Evolutionary conservation across 1,140 invertebrate genomes (phyloP).

Genomic region (Bombus impatiens): DNA sequence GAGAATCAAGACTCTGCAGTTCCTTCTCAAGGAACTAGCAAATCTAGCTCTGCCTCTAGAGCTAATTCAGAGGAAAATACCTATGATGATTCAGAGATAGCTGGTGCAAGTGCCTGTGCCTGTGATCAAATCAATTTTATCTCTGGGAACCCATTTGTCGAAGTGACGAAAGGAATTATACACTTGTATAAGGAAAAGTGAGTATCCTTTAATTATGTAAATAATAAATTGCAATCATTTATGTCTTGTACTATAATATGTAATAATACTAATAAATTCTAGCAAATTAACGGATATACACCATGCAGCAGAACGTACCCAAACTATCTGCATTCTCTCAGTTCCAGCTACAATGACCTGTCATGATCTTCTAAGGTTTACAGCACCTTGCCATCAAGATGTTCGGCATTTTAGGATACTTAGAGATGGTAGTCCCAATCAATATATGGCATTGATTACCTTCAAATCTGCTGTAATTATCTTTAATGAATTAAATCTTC

Average conservation of each 20-base stretch:
- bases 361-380: slow-evolving; percentile 96
- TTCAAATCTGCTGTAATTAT: slow-evolving; percentile 86
- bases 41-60: slow-evolving; percentile 73
- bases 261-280: slow-evolving; percentile 45
- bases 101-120: slow-evolving; percentile 72
- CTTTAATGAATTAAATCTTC: not conserved
- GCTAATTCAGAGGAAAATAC: slow-evolving; percentile 79
- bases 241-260: slow-evolving; percentile 16
- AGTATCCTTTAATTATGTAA: slow-evolving; percentile 64
- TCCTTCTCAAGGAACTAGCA: slow-evolving; percentile 70
- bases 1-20: slow-evolving; percentile 76
- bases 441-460: slow-evolving; percentile 98
- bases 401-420: slow-evolving; percentile 97
- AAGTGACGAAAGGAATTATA: slow-evolving; percentile 97
- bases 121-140: slow-evolving; percentile 91
- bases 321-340: slow-evolving; percentile 95
- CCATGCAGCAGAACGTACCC: slow-evolving; percentile 87
- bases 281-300: slow-evolving; percentile 86
- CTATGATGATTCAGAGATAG: slow-evolving; percentile 76
- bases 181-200: slow-evolving; percentile 98
- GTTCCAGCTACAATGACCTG: slow-evolving; percentile 97
- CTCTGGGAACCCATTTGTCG: slow-evolving; percentile 98
- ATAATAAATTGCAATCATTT: not conserved
- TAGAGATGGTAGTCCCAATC: slow-evolving; percentile 93
- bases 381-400: slow-evolving; percentile 94